Percentiles rank a stretch among this genome's conserved stretches.
Evolutionary conservation across 2,113 vertebrate species (phyloP).

Genomic region (Pedetes capensis): DNA sequence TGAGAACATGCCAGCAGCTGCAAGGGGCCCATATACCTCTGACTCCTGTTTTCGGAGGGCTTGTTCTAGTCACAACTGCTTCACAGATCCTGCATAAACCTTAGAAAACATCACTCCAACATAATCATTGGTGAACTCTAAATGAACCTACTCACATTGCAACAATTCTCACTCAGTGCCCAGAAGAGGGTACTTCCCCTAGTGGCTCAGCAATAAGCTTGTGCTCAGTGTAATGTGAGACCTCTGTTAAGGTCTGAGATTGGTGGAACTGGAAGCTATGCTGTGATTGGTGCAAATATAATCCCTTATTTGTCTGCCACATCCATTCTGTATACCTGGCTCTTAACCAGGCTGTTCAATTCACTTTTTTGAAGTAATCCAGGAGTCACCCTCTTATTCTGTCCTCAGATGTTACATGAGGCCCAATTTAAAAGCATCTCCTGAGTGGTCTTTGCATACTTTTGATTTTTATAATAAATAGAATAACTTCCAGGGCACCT

Average conservation of each 20-base stretch:
- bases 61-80: too few species aligned
- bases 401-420: background rate
- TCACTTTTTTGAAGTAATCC: background rate
- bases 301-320: background rate
- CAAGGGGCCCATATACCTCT: too few species aligned
- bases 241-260: background rate
- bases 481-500: background rate
- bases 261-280: background rate
- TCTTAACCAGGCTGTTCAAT: background rate
- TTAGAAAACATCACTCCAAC: background rate
- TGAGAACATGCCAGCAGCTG: too few species aligned
- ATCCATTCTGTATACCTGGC: too few species aligned
- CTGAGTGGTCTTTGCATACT: background rate
- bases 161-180: background rate
- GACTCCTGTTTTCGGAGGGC: too few species aligned
- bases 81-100: background rate
- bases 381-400: background rate
- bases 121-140: background rate
- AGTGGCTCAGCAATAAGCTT: too few species aligned
- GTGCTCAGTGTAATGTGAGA: too few species aligned
- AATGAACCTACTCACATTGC: background rate
- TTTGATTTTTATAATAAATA: background rate
- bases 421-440: background rate
- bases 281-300: background rate
- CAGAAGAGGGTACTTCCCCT: background rate